Base-by-base conservation (phyloP, 1,140 invertebrate genomes). In the Metopolophium dirhodum region DNA sequence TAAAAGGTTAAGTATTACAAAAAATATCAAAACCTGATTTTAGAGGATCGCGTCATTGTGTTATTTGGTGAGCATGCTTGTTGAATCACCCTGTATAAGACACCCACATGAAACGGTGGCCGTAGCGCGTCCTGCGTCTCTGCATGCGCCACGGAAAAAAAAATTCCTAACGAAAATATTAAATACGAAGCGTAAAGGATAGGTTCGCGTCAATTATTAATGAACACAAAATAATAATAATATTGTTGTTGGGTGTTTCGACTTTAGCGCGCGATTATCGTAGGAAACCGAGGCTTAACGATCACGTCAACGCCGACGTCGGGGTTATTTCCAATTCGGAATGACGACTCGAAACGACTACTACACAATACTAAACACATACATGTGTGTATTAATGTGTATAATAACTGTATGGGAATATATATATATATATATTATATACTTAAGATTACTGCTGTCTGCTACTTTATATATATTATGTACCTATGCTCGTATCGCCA, bases 401-500 rank as follows among this genome's bases (percentile, higher is more conserved):
- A 54, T 54, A 68, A 68, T 30, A 68, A n/a, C 61, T 30, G 61
- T 68, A n/a, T 4, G 11, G 30, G 9, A 18, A 68, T n/a, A 68
- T 20, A 30, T 26, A 57, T 26, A 57, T 26, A 26, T 61, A 30
- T 77, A 77, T 41, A 41, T 41, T 41, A 41, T 41, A 41, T 41
- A 41, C 61, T 77, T 77, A 77, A 77, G 61, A 77, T 77, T 77
- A 77, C 61, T n/a, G 61, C 61, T 77, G 61, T 77, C 61, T 77
- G 61, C 61, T 77, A 77, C 61, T 77, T 77, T 77, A 77, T 54
- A 57, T 57, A 57, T 68, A 68, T 77, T 77, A 77, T 20, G 51
- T 77, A 77, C 30, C 61, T 77, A 37, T 37, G n/a, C 61, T 77
- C 2, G n/a, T n/a, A 68, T 61, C 57, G 57, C 57, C 57, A 61